Base-by-base conservation (phyloP, 2,888 invertebrate genomes). In the Bugula neritina region DNA sequence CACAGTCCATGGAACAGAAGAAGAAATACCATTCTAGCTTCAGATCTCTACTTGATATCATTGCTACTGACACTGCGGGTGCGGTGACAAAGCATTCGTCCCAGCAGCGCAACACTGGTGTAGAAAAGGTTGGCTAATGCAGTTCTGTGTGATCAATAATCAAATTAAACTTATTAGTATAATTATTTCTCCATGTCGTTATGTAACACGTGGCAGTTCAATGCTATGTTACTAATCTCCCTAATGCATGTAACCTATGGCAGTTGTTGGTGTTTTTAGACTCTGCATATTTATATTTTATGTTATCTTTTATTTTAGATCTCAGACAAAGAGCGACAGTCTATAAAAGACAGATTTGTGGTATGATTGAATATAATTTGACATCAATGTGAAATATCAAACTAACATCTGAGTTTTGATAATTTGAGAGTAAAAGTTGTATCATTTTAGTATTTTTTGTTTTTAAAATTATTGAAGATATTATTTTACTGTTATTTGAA, bases 301-400 rank as follows among this genome's bases (percentile, higher is more conserved):
- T 27, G n/a, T 58, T 3, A 58, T 58, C 29, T 58, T 71, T 43
- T 43, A 58, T 79, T 90, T 17, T 91, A 91, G 85, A 85, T 94
- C 69, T 89, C 92, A 75, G 94, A 94, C 81, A 92, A 90, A 84
- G 94, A 94, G 81, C 87, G 92, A 58, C 91, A 91, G 78, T 87
- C 90, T 71, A 88, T 94, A 58, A 94, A 94, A 85, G 94, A 94
- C 81, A 90, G 91, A 79, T 94, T 94, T 85, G 89, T 92, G 74
- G 93, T 93, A 83, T 88, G 89, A 80, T 69, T 69, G n/a, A n/a
- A n/a, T n/a, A n/a, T n/a, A n/a, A n/a, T n/a, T n/a, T n/a, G n/a
- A n/a, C n/a, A n/a, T n/a, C n/a, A n/a, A n/a, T n/a, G n/a, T n/a
- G n/a, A n/a, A n/a, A n/a, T 52, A n/a, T 10, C 52, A 52, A 10